phyloP scores from a whole-genome alignment of 2,113 vertebrate species.

The Dipodomys stephensi region DNA sequence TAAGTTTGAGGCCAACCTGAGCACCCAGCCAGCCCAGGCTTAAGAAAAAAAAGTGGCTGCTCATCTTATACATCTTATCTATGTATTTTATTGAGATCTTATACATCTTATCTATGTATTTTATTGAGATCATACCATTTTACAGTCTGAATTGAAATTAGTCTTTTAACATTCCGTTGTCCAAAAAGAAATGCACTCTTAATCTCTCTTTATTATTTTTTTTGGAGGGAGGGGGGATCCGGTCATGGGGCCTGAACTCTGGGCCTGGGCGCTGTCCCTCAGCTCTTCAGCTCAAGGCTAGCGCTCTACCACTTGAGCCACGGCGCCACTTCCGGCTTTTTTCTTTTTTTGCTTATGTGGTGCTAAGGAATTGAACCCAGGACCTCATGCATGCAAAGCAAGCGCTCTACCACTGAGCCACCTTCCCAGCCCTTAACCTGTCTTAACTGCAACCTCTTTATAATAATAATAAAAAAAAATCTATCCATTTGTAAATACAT shows the following conservation, averaged over 20 bases:
- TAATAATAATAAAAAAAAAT: no score
- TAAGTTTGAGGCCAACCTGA: not conserved
- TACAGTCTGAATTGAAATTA: slow-evolving; percentile 17
- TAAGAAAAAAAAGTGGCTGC: not conserved
- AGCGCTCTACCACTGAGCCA: no score
- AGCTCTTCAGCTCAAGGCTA: no score
- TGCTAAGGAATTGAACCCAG: no score
- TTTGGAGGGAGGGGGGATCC: no score
- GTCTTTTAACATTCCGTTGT: not conserved
- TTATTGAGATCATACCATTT: not conserved
- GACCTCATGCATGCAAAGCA: no score
- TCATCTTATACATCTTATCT: not conserved
- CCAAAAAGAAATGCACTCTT: not conserved
- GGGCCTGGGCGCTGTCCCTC: no score
- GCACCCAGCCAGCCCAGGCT: not conserved
- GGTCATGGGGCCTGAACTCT: no score
- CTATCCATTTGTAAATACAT: no score
- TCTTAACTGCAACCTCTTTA: slow-evolving; percentile 10
- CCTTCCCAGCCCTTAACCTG: not conserved
- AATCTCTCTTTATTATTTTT: not conserved
- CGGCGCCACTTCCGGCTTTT: no score
- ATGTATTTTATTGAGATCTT: not conserved
- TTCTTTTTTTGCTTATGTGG: no score
- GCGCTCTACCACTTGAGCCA: no score
- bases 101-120: not conserved